Evolutionary conservation across 2,888 invertebrate genomes (phyloP).

Genomic region (Auanema freiburgensis): DNA sequence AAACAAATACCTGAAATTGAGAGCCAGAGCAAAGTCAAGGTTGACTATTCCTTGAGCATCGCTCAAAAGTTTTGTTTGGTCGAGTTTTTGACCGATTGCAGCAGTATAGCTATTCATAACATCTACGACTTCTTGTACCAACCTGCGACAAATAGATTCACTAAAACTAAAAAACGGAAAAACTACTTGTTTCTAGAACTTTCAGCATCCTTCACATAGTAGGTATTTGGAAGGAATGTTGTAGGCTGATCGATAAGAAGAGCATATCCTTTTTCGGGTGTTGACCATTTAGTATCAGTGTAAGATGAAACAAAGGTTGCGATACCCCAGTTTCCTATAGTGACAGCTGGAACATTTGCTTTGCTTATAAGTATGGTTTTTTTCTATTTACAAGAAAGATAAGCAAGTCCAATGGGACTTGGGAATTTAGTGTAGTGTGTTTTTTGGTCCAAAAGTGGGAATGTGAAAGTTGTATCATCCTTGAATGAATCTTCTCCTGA

Average conservation of each 20-base stretch:
- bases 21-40: conserved; percentile 51
- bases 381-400: conserved; percentile 17
- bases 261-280: conserved; percentile 50
- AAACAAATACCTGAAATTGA: conserved; percentile 24
- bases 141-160: background rate
- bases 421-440: conserved; percentile 23
- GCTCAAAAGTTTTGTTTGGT: conserved; percentile 24
- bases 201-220: conserved; percentile 38
- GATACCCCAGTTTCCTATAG: conserved; percentile 27
- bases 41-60: conserved; percentile 43
- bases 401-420: conserved; percentile 23
- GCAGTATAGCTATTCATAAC: conserved; percentile 35
- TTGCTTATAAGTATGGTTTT: background rate
- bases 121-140: conserved; percentile 16
- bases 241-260: conserved; percentile 54
- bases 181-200: background rate
- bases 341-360: conserved; percentile 11
- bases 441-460: conserved; percentile 39
- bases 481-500: conserved; percentile 1
- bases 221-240: conserved; percentile 35
- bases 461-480: conserved; percentile 22
- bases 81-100: conserved; percentile 26
- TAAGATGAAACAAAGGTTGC: conserved; percentile 29
- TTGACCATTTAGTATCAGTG: conserved; percentile 58
- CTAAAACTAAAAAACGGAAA: background rate